Conservation (phyloP, 2,888 invertebrate genomes). For the Gisinianus flammeolus region DNA sequence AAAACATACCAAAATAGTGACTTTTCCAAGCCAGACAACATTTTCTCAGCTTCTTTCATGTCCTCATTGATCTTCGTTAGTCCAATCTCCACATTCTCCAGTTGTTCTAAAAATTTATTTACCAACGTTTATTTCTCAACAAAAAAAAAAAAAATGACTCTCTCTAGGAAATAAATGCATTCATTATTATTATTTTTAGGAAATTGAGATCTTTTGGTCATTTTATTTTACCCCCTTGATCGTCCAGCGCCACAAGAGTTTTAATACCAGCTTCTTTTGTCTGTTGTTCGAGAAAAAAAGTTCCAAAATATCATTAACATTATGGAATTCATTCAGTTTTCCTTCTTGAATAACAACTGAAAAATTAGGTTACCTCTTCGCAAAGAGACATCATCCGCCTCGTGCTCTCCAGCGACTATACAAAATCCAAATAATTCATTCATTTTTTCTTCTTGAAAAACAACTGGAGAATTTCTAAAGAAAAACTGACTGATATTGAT, state of each 20-base stretch:
- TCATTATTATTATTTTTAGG: neutral
- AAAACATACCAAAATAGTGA: constrained; percentile 44
- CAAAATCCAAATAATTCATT: constrained; percentile 60
- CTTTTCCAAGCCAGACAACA: constrained; percentile 44
- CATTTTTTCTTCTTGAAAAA: neutral
- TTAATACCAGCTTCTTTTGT: constrained; percentile 99
- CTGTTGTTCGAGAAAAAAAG: constrained; percentile 64
- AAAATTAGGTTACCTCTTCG: constrained; percentile 95
- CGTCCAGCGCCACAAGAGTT: constrained; percentile 99
- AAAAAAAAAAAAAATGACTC: no score
- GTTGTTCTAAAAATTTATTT: constrained; percentile 39
- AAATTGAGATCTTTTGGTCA: neutral
- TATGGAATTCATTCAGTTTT: no score
- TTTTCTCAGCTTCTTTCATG: constrained; percentile 47
- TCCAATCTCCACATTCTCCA: constrained; percentile 46
- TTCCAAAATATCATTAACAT: neutral
- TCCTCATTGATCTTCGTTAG: constrained; percentile 46
- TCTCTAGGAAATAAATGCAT: neutral
- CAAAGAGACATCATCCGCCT: constrained; percentile 90
- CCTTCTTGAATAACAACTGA: no score
- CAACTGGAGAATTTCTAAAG: neutral
- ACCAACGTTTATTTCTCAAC: no score
- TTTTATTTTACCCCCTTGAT: constrained; percentile 95
- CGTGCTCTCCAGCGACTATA: constrained; percentile 89
- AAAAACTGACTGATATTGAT: no score